Conservation (phyloP, 2,888 invertebrate species). For the Lucinisca nassula region DNA sequence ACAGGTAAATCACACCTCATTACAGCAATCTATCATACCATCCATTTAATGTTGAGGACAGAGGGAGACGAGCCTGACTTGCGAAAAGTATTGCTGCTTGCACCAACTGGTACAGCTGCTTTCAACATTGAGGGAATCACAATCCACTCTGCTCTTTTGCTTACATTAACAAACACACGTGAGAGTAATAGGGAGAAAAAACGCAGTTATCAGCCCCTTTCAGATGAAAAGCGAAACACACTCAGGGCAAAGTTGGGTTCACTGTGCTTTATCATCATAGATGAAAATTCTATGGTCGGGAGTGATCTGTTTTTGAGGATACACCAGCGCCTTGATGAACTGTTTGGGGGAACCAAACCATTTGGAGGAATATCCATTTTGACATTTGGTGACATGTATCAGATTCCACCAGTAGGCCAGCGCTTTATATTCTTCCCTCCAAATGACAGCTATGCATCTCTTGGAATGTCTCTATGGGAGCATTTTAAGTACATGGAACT, state of each 20-base stretch:
- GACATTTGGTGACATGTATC: conserved; percentile 17
- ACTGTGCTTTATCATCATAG: conserved; percentile 23
- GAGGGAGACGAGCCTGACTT: conserved; percentile 26
- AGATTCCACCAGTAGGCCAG: background rate
- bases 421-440: background rate
- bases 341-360: background rate
- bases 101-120: conserved; percentile 50
- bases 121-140: conserved; percentile 40
- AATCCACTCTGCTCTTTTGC: conserved; percentile 26
- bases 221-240: conserved; percentile 38
- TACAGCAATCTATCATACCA: conserved; percentile 35
- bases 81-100: conserved; percentile 28
- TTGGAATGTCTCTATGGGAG: conserved; percentile 3
- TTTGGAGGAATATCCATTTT: conserved; percentile 20
- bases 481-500: conserved; percentile 22
- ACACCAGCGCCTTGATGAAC: background rate
- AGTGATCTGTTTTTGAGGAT: conserved; percentile 18
- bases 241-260: conserved; percentile 14
- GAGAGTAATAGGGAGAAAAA: background rate
- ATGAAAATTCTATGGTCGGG: conserved; percentile 44
- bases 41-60: conserved; percentile 15
- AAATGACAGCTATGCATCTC: background rate
- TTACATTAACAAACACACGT: background rate
- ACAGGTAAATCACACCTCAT: conserved; percentile 51
- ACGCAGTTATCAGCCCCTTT: conserved; percentile 20